A percentile compares a stretch with the other conserved stretches of the same genome.
Conservation (phyloP, 2,113 vertebrate genomes). For the Cyphomyrus plagiostoma region DNA sequence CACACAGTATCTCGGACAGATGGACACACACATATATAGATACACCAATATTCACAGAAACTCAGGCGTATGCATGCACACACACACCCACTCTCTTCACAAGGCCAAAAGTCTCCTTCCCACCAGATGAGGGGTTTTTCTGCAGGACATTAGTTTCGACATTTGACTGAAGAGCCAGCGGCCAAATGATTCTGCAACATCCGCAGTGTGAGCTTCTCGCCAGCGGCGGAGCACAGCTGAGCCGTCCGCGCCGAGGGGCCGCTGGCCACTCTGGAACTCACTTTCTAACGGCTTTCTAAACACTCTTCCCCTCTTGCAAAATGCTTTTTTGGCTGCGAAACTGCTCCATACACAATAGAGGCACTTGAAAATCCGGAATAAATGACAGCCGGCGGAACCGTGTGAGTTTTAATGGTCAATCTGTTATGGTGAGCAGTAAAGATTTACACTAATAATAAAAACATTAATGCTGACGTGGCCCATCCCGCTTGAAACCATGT, state of each 20-base stretch:
- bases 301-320: not conserved
- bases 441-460: conserved; percentile 4
- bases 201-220: not conserved
- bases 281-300: not conserved
- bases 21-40: not conserved
- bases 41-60: not conserved
- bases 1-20: not conserved
- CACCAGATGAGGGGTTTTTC: not conserved
- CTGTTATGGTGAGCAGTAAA: not conserved
- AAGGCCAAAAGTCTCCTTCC: not conserved
- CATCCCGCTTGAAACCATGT: not conserved
- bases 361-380: not conserved
- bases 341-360: not conserved
- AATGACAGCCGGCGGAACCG: not conserved
- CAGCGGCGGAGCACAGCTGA: not conserved
- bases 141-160: not conserved
- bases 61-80: not conserved
- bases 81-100: not conserved
- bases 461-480: not conserved
- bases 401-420: not conserved
- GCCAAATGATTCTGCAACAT: conserved; percentile 7
- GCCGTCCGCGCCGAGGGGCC: not conserved
- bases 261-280: not conserved
- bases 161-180: not conserved
- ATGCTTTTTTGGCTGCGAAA: not conserved